Percentiles rank a stretch among this genome's conserved stretches.
Conservation (phyloP, 1,140 invertebrate genomes). For the Drosophila saltans region DNA sequence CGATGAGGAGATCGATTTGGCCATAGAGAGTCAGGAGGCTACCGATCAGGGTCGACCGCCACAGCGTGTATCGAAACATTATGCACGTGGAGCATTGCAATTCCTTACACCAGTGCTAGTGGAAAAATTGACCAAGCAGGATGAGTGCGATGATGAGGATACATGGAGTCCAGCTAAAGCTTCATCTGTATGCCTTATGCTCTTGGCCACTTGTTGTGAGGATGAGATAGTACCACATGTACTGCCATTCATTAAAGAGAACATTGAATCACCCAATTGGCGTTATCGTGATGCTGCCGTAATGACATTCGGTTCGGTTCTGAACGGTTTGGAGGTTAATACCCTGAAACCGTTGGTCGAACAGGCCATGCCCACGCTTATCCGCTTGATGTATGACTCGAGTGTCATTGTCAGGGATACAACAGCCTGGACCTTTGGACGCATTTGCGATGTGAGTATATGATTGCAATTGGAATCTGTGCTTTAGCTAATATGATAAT, state of each 20-base stretch:
- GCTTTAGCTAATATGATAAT: not conserved
- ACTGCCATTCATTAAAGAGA: constrained; percentile 97
- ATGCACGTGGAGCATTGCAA: constrained; percentile 97
- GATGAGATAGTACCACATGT: constrained; percentile 98
- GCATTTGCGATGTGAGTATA: constrained; percentile 92
- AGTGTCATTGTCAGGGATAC: constrained; percentile 98
- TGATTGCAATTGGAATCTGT: not conserved
- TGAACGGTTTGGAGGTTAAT: constrained; percentile 94
- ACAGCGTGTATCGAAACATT: constrained; percentile 93
- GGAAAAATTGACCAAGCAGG: constrained; percentile 97
- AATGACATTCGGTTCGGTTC: constrained; percentile 99
- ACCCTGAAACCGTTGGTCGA: constrained; percentile 97
- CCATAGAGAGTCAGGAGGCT: constrained; percentile 97
- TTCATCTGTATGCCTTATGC: constrained; percentile 99
- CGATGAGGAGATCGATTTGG: constrained; percentile 99
- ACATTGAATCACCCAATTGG: constrained; percentile 98
- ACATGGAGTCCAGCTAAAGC: constrained; percentile 99
- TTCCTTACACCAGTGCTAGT: constrained; percentile 97
- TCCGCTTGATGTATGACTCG: constrained; percentile 95
- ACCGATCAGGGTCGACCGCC: constrained; percentile 95
- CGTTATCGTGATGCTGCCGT: constrained; percentile 97
- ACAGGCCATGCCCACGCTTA: constrained; percentile 97
- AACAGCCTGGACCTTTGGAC: constrained; percentile 98
- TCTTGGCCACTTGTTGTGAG: constrained; percentile 98
- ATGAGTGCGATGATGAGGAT: constrained; percentile 97